phyloP scores from a whole-genome alignment of 2,113 vertebrate species.

The Silurus glanis region DNA sequence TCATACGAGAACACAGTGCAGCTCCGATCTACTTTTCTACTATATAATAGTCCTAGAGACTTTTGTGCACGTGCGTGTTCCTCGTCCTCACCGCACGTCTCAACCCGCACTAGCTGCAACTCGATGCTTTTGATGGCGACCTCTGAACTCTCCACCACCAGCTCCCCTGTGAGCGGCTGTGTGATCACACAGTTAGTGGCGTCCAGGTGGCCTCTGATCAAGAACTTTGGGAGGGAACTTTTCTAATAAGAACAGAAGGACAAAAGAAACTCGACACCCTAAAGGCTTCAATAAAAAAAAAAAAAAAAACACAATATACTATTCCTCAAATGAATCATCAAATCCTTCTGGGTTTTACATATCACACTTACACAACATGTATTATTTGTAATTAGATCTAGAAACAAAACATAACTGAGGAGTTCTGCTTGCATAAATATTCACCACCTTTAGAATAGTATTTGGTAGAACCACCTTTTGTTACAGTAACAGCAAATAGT shows the following conservation, averaged over 20 bases:
- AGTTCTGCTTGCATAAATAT: neutral
- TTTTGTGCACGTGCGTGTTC: neutral
- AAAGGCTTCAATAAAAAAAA: neutral
- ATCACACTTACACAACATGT: neutral
- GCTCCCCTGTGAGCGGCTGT: slow-evolving; percentile 86
- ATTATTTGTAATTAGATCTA: neutral
- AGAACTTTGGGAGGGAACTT: slow-evolving; percentile 83
- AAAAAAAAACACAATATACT: neutral
- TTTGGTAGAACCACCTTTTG: neutral
- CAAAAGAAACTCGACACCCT: neutral
- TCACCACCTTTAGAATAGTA: neutral
- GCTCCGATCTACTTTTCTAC: neutral
- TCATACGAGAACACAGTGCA: neutral
- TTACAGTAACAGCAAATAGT: neutral
- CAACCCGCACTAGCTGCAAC: slow-evolving; percentile 92
- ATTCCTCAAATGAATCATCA: neutral
- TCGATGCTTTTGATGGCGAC: slow-evolving; percentile 89
- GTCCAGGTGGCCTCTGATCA: slow-evolving; percentile 86
- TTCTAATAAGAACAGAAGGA: slow-evolving; percentile 66
- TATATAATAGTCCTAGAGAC: neutral
- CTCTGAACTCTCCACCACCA: slow-evolving; percentile 87
- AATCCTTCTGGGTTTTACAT: neutral
- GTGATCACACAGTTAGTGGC: slow-evolving; percentile 89
- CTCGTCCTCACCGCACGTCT: slow-evolving; percentile 88
- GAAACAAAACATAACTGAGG: neutral